phyloP scores from a whole-genome alignment of 2,797 vertebrate genomes.

The Enteromius mattozi region DNA sequence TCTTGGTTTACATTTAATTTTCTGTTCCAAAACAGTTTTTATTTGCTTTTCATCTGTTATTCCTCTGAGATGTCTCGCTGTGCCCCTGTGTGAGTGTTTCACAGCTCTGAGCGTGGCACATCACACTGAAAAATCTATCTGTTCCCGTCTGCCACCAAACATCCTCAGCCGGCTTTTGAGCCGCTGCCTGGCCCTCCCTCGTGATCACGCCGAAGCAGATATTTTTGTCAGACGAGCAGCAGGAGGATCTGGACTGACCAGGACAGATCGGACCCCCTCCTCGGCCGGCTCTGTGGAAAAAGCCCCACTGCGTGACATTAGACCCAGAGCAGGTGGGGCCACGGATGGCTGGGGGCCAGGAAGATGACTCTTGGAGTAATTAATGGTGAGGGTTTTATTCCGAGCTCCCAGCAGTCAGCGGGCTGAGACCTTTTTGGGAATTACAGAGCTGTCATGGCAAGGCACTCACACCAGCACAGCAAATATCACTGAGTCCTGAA shows the following conservation, averaged over 20 bases:
- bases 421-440: constrained; percentile 63
- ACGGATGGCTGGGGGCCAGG: constrained; percentile 30
- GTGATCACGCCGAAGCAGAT: constrained; percentile 56
- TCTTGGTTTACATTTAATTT: background rate
- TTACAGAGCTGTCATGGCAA: constrained; percentile 60
- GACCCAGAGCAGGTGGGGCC: constrained; percentile 48
- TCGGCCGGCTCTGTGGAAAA: constrained; percentile 26
- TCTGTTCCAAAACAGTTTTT: constrained; percentile 4
- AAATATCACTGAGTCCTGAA: constrained; percentile 66
- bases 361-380: constrained; percentile 57
- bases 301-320: constrained; percentile 61
- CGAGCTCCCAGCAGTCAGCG: constrained; percentile 56
- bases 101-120: constrained; percentile 10
- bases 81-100: background rate
- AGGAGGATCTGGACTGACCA: constrained; percentile 54
- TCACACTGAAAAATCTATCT: background rate
- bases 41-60: constrained; percentile 5
- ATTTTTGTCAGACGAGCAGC: constrained; percentile 61
- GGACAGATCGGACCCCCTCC: constrained; percentile 45
- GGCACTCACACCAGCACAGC: constrained; percentile 59
- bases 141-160: constrained; percentile 29
- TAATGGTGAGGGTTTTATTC: constrained; percentile 66
- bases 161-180: constrained; percentile 24
- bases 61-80: background rate
- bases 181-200: constrained; percentile 47